Evolutionary conservation across 2,888 invertebrate species (phyloP).

Genomic region (Serrognathus titanus): DNA sequence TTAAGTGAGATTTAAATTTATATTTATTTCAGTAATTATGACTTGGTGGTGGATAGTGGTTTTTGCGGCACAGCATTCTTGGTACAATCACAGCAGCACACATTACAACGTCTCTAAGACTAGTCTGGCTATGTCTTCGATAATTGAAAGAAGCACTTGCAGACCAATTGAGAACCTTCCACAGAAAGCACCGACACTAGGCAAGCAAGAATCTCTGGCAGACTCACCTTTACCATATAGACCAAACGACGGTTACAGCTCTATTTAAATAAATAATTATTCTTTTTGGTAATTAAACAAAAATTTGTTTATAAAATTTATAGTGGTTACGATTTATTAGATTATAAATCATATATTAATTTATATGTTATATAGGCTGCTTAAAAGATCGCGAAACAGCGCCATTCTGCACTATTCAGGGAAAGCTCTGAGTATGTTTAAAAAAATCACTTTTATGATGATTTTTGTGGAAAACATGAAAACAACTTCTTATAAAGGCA

Average conservation of each 20-base stretch:
- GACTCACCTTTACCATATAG: neutral
- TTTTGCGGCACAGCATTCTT: constrained; percentile 7
- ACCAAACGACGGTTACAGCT: neutral
- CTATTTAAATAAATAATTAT: no score
- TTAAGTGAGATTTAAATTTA: neutral
- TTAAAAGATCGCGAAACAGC: no score
- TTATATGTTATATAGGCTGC: no score
- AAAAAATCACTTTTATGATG: no score
- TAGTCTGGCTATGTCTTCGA: neutral
- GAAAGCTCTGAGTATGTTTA: no score
- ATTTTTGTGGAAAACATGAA: no score
- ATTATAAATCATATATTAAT: no score
- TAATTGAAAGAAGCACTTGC: neutral
- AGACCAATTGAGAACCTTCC: neutral
- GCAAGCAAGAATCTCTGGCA: neutral
- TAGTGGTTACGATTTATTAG: no score
- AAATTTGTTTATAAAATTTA: no score
- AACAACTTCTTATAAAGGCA: no score
- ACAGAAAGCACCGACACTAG: neutral
- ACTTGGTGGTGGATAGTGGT: constrained; percentile 13
- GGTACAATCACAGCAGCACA: neutral
- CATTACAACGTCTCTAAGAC: neutral
- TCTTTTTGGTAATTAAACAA: no score
- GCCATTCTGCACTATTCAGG: no score
- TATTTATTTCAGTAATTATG: constrained; percentile 5